A percentile compares a stretch with the other conserved stretches of the same genome.
Conservation (phyloP, 1,140 invertebrate species). For the Chionoecetes opilio region DNA sequence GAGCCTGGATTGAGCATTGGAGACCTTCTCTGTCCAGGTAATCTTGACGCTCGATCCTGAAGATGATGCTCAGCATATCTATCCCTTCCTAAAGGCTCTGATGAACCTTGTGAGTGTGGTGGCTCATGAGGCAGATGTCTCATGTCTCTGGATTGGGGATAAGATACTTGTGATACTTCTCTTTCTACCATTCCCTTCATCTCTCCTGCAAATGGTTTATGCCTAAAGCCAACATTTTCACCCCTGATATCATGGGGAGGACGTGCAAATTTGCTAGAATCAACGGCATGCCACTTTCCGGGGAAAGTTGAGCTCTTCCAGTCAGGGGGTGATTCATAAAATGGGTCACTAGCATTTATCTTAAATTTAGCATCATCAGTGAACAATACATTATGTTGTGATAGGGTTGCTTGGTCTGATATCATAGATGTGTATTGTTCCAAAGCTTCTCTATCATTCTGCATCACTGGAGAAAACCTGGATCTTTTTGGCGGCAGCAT, state of each 20-base stretch:
- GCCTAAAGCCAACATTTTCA: neutral
- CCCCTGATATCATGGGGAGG: neutral
- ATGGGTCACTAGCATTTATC: neutral
- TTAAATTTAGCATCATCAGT: conserved; percentile 39
- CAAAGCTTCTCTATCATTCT: neutral
- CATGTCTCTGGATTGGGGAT: neutral
- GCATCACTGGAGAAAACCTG: neutral
- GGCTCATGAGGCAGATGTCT: neutral
- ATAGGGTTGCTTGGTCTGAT: neutral
- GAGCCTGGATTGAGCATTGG: neutral
- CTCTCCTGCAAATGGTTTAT: conserved; percentile 3
- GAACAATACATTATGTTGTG: neutral
- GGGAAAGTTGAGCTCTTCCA: conserved; percentile 39
- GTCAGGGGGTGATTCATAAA: conserved; percentile 33
- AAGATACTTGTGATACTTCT: conserved; percentile 16
- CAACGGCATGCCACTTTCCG: neutral
- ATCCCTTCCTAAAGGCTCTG: neutral
- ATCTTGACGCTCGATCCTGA: neutral
- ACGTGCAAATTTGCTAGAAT: conserved; percentile 36
- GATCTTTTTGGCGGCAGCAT: conserved; percentile 32
- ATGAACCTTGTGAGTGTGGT: neutral
- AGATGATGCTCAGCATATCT: neutral
- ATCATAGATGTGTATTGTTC: neutral
- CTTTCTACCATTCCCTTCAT: neutral
- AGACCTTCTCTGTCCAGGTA: neutral